These are phyloP conservation scores for Yoshiicerus persimilis DNA, from an alignment of 1,140 invertebrate genomes.

Conservation along the genomic window DNA sequence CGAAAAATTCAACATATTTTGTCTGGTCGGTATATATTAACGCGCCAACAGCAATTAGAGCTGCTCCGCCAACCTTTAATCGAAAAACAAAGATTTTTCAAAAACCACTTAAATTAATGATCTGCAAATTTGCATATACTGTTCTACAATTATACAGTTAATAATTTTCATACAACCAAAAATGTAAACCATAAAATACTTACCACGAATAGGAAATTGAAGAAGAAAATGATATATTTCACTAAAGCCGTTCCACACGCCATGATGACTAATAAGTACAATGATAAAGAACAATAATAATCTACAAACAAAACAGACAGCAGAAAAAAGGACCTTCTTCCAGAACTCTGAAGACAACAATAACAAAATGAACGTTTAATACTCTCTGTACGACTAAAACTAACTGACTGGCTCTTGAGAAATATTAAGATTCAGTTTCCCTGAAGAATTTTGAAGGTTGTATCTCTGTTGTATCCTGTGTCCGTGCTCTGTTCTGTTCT, in stretches of 20 bases:
- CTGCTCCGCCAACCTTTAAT: slow-evolving; percentile 69
- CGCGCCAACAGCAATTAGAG: slow-evolving; percentile 71
- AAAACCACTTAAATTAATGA: too few relatives aligned
- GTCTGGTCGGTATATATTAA: slow-evolving; percentile 62
- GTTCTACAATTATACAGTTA: neutral
- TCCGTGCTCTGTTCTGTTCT: too few relatives aligned
- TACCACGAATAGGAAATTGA: slow-evolving; percentile 82
- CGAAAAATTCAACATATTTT: slow-evolving; percentile 59
- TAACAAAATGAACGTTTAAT: too few relatives aligned
- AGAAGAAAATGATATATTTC: slow-evolving; percentile 79
- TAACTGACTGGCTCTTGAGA: too few relatives aligned
- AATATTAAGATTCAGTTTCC: too few relatives aligned
- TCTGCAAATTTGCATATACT: slow-evolving; percentile 4
- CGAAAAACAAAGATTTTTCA: slow-evolving; percentile 52
- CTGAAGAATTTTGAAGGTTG: too few relatives aligned
- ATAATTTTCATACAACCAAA: neutral
- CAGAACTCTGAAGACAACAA: too few relatives aligned
- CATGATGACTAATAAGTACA: neutral
- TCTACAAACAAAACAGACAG: neutral
- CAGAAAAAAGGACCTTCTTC: neutral
- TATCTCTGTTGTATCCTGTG: too few relatives aligned
- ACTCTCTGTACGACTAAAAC: too few relatives aligned
- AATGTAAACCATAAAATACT: slow-evolving; percentile 55
- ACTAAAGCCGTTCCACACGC: slow-evolving; percentile 52
- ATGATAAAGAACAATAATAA: too few relatives aligned